Evolutionary conservation across 1,140 invertebrate species (phyloP).

Genomic region (Nixonia krombeini): DNA sequence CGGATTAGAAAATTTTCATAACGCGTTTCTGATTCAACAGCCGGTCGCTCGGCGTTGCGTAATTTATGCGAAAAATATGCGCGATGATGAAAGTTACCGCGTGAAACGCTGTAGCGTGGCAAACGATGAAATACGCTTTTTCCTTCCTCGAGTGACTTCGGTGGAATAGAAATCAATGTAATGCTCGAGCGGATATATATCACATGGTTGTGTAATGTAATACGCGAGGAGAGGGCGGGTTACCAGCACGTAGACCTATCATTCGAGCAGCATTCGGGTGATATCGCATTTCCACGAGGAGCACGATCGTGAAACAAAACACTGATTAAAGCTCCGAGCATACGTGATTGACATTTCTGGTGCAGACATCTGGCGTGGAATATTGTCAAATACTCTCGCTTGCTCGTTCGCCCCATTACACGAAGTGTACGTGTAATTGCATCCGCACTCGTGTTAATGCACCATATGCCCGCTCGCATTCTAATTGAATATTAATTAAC

Average conservation of each 20-base stretch:
- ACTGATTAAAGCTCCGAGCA: slow-evolving; percentile 34
- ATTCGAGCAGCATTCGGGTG: slow-evolving; percentile 15
- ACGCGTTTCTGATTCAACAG: too few relatives aligned
- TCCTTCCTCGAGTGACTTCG: too few relatives aligned
- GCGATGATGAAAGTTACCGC: too few relatives aligned
- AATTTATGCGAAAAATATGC: too few relatives aligned
- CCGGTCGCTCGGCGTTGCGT: too few relatives aligned
- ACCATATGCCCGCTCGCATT: slow-evolving; percentile 1
- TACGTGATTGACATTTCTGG: slow-evolving; percentile 46
- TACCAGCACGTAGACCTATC: slow-evolving; percentile 9
- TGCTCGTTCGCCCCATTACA: slow-evolving; percentile 5
- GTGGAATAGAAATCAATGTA: too few relatives aligned
- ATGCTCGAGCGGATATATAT: slow-evolving; percentile 1
- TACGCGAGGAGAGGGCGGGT: slow-evolving; percentile 7
- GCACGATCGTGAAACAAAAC: slow-evolving; percentile 33
- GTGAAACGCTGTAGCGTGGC: too few relatives aligned
- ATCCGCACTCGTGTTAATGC: not conserved
- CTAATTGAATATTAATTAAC: slow-evolving; percentile 16
- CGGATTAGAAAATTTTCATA: too few relatives aligned
- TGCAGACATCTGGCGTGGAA: slow-evolving; percentile 30
- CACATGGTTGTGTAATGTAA: slow-evolving; percentile 14
- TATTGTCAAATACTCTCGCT: slow-evolving; percentile 18
- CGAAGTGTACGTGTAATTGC: slow-evolving; percentile 1
- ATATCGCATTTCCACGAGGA: slow-evolving; percentile 19
- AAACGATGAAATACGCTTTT: too few relatives aligned